Conservation (phyloP, 1,140 invertebrate genomes). For the Drosophila elegans region DNA sequence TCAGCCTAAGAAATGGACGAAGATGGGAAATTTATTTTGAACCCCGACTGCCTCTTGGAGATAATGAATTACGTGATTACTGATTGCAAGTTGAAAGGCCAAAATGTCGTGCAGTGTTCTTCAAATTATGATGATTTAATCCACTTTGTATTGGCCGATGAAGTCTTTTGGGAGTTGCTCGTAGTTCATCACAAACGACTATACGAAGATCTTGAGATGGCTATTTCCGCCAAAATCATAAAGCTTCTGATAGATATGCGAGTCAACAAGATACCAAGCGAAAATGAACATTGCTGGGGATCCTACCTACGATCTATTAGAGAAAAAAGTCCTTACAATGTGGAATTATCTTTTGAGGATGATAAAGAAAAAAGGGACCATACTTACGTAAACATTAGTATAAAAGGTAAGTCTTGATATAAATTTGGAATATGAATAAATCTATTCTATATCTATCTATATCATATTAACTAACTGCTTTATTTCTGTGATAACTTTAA, state of each 20-base stretch:
- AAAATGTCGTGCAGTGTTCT: not conserved
- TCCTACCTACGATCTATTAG: not conserved
- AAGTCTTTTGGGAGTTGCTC: not conserved
- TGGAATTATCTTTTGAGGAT: not conserved
- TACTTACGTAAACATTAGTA: not conserved
- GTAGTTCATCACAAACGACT: not conserved
- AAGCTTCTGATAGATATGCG: not conserved
- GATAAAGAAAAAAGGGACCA: not conserved
- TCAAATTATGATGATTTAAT: not conserved
- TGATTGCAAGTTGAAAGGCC: not conserved
- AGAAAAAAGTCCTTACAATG: not conserved
- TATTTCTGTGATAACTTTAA: not conserved
- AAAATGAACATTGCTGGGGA: not conserved
- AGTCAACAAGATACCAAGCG: not conserved
- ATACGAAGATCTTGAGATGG: not conserved
- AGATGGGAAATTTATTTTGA: not conserved
- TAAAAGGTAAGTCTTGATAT: not conserved
- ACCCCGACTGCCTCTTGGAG: not conserved
- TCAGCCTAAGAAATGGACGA: not conserved
- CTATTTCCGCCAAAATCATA: not conserved
- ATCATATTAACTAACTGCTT: no score
- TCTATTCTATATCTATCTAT: no score
- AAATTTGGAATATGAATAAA: no score
- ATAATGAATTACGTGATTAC: not conserved
- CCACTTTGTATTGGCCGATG: not conserved